Evolutionary conservation across 2,113 vertebrate genomes (phyloP), one percentile per base, ranked within the genome.

Genomic region (Atherinomorus stipes): DNA sequence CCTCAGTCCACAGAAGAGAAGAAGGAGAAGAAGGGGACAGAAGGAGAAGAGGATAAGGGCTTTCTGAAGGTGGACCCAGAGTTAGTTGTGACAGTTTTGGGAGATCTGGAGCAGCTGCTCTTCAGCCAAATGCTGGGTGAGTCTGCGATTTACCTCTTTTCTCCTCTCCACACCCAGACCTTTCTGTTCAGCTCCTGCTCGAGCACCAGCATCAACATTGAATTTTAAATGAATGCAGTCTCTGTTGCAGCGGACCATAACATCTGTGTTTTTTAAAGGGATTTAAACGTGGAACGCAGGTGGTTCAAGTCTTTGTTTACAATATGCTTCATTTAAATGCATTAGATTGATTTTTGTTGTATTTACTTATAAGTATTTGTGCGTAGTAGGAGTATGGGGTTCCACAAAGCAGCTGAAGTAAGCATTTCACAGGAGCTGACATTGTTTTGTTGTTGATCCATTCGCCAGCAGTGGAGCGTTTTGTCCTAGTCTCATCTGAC

Each of bases 61-160:
- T 99, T 96, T 86, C 94, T 99, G 71, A 98, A 97, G 90, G 97
- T 98, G 94, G 97, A 99, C 71, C 97, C 97, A 8, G 97, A 99
- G 89, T 93, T 99, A 49, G 97, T 99, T 88, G 97, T 98, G 85
- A 99, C 97, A 0, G 97, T 98, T 76, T 93, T 99, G 87, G 97
- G 97, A 0, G 97, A 99, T 90, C 90, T 99, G 87, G 97, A 99
- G 88, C 97, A 99, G 94, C 94, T 99, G 22, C 96, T 99, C 44
- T 99, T 99, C 95, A 99, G 97, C 88, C 97, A 99, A 83, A 97
- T 98, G 91, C 86, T 99, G 61, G 97, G 97, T 98, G 88, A 97
- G 96, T 96, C 61, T 58, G 21, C 44, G 2, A 47, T 47, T 47
- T 47, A 50, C 40, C 34, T 58, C 66, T 64, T 31, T 52, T 68